Evolutionary conservation across 1,140 invertebrate genomes (phyloP).

Genomic region (Drosophila subpulchrella): DNA sequence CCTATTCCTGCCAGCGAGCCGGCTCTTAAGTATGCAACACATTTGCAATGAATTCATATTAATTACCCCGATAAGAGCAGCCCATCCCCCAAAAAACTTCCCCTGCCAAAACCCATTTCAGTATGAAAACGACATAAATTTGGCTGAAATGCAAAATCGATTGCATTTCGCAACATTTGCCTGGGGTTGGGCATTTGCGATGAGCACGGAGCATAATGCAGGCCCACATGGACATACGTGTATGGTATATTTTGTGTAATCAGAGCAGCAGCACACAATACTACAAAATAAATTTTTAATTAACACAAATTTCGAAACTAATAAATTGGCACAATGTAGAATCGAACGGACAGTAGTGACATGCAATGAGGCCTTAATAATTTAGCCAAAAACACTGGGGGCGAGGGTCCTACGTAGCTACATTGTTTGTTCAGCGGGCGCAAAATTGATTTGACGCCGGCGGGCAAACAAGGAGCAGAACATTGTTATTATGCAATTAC

Average conservation of each 20-base stretch:
- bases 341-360: constrained; percentile 25
- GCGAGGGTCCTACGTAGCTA: constrained; percentile 8
- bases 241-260: background rate
- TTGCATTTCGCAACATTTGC: constrained; percentile 66
- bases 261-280: constrained; percentile 20
- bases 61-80: constrained; percentile 64
- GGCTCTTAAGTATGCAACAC: constrained; percentile 68
- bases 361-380: constrained; percentile 60
- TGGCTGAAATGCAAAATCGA: constrained; percentile 69
- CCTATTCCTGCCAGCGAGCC: constrained; percentile 13
- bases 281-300: constrained; percentile 78
- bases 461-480: constrained; percentile 34
- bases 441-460: constrained; percentile 43
- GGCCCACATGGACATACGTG: constrained; percentile 2
- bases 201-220: constrained; percentile 14
- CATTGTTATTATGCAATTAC: constrained; percentile 79
- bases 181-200: constrained; percentile 52
- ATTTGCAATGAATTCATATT: constrained; percentile 80
- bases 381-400: constrained; percentile 44
- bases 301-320: constrained; percentile 78
- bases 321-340: constrained; percentile 63
- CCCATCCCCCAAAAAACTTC: constrained; percentile 8
- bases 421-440: constrained; percentile 50
- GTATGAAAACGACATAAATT: constrained; percentile 67
- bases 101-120: constrained; percentile 57